Conservation (phyloP, 1,140 invertebrate species). For the Ceratoteleas bidentatus region DNA sequence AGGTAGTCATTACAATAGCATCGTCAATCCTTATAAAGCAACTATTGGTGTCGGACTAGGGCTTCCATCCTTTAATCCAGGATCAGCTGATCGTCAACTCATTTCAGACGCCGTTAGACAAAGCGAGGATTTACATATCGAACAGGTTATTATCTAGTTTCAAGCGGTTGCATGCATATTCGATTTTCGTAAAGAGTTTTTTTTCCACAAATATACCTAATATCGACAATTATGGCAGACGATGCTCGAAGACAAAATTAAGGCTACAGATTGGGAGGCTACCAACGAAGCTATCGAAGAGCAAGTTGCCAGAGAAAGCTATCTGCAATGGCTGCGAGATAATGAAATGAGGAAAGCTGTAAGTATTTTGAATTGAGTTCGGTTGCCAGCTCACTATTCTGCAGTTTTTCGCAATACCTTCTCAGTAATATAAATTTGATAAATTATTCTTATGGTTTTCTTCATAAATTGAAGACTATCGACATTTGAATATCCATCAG, state of each 20-base stretch:
- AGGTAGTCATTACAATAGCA: slow-evolving; percentile 94
- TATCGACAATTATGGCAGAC: slow-evolving; percentile 81
- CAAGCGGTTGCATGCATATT: no score
- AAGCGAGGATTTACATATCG: slow-evolving; percentile 93
- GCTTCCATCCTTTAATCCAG: slow-evolving; percentile 91
- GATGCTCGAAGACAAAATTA: slow-evolving; percentile 96
- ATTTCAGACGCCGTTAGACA: slow-evolving; percentile 90
- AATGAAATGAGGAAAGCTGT: slow-evolving; percentile 85
- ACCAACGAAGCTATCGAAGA: slow-evolving; percentile 96
- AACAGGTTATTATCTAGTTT: slow-evolving; percentile 83
- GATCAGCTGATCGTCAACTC: slow-evolving; percentile 88
- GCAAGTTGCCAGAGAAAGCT: slow-evolving; percentile 94
- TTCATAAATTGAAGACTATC: no score
- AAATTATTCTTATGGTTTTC: no score
- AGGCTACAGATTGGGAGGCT: slow-evolving; percentile 96
- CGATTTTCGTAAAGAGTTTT: background rate
- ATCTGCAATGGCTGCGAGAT: slow-evolving; percentile 92
- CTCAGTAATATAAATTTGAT: no score
- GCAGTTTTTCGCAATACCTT: no score
- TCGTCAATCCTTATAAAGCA: slow-evolving; percentile 93
- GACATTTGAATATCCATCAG: no score
- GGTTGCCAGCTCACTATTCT: background rate
- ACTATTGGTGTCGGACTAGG: slow-evolving; percentile 93
- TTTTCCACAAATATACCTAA: background rate
- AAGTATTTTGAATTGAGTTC: slow-evolving; percentile 50